Conservation (phyloP, 2,113 vertebrate species). For the Strigops habroptila region DNA sequence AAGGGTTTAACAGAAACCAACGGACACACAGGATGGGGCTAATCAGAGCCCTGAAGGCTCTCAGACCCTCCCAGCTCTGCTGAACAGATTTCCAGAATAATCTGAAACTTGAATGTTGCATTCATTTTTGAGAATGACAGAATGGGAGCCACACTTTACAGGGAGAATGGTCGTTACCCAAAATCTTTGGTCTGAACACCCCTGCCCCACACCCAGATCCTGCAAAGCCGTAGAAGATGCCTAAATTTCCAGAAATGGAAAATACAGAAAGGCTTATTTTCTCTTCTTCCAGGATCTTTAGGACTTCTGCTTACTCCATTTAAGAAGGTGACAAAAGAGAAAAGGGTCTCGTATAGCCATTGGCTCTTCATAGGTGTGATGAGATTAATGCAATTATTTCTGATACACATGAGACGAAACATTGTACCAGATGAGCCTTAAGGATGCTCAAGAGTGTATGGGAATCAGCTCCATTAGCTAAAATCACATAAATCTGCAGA, state of each 20-base stretch:
- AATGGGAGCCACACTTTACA: neutral
- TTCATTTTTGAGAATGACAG: neutral
- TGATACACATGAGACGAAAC: neutral
- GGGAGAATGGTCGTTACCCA: neutral
- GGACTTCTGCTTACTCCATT: neutral
- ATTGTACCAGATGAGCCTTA: neutral
- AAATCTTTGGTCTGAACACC: neutral
- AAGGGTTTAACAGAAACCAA: neutral
- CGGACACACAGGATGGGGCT: neutral
- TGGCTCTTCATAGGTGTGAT: neutral
- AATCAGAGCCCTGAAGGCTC: neutral
- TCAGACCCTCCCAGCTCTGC: neutral
- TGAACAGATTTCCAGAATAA: neutral
- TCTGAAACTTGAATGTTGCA: neutral
- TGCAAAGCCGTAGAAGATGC: neutral
- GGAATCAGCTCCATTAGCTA: neutral
- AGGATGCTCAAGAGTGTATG: neutral
- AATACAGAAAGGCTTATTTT: neutral
- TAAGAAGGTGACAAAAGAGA: neutral
- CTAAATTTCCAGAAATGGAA: neutral
- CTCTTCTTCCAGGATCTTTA: neutral
- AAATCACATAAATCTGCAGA: neutral
- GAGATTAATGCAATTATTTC: neutral
- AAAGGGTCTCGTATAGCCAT: neutral
- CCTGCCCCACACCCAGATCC: neutral